These are phyloP conservation scores for Actenoides hombroni DNA, from an alignment of 2,113 vertebrate species.

Conservation along the genomic window DNA sequence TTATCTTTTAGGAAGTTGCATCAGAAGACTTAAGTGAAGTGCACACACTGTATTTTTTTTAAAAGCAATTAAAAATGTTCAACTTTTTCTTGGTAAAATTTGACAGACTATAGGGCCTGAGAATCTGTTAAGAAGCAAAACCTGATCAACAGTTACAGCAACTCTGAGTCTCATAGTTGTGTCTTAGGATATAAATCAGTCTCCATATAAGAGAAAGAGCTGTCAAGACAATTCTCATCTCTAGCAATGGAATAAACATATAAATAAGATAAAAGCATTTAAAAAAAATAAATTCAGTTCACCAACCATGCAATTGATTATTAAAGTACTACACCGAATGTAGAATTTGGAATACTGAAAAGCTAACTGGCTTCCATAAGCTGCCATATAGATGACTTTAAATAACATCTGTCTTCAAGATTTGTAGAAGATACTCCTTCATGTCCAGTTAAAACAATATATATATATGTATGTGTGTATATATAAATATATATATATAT, in stretches of 20 bases:
- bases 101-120: background rate
- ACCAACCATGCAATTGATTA: constrained; percentile 13
- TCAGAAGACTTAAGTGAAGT: background rate
- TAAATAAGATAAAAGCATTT: constrained; percentile 33
- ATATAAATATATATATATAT: background rate
- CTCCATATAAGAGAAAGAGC: background rate
- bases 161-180: background rate
- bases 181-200: background rate
- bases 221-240: background rate
- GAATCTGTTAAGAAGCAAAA: background rate
- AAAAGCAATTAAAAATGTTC: background rate
- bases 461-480: background rate
- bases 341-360: background rate
- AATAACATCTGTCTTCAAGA: background rate
- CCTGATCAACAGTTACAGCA: background rate
- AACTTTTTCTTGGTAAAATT: background rate
- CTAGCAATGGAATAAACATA: constrained; percentile 10
- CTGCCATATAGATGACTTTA: background rate
- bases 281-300: background rate
- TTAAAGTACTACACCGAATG: background rate
- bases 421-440: background rate
- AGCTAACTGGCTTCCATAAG: background rate
- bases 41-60: rapidly evolving
- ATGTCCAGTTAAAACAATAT: background rate
- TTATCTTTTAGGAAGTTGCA: background rate